These are phyloP conservation scores for Cantharis lateralis DNA, from an alignment of 2,888 invertebrate genomes.

Conservation along the genomic window DNA sequence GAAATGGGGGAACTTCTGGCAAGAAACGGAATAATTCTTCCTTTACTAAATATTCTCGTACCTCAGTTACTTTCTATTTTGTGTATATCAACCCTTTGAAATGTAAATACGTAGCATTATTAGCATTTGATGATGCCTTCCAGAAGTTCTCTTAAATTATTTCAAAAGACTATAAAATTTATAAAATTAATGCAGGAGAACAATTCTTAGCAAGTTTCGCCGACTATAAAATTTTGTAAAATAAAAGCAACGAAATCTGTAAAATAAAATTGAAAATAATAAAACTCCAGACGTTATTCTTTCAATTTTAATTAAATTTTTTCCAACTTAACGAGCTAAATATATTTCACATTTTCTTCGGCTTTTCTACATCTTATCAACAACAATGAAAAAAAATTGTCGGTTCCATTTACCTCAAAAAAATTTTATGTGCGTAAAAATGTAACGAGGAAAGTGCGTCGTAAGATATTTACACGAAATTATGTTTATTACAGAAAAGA, in stretches of 20 bases:
- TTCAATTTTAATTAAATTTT: not conserved
- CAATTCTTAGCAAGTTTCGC: not conserved
- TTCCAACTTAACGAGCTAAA: not conserved
- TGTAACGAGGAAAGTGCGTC: not conserved
- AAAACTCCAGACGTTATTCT: not conserved
- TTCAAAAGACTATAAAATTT: not conserved
- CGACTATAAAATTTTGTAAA: not conserved
- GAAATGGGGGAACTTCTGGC: not conserved
- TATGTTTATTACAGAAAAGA: constrained; percentile 18
- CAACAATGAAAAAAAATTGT: not conserved
- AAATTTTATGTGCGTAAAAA: not conserved
- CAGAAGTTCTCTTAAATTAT: not conserved
- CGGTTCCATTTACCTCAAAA: not conserved
- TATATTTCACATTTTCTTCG: not conserved
- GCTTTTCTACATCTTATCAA: not conserved
- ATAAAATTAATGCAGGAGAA: not conserved
- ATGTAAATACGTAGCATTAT: not conserved
- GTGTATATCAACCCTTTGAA: not conserved
- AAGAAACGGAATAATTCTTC: not conserved
- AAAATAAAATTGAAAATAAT: not conserved
- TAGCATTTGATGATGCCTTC: not conserved
- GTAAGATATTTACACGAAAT: constrained; percentile 16
- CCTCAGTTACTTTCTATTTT: not conserved
- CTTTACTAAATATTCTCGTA: not conserved
- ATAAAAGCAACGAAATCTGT: not conserved